Conservation (phyloP, 2,113 vertebrate genomes). For the Hydropotes inermis region DNA sequence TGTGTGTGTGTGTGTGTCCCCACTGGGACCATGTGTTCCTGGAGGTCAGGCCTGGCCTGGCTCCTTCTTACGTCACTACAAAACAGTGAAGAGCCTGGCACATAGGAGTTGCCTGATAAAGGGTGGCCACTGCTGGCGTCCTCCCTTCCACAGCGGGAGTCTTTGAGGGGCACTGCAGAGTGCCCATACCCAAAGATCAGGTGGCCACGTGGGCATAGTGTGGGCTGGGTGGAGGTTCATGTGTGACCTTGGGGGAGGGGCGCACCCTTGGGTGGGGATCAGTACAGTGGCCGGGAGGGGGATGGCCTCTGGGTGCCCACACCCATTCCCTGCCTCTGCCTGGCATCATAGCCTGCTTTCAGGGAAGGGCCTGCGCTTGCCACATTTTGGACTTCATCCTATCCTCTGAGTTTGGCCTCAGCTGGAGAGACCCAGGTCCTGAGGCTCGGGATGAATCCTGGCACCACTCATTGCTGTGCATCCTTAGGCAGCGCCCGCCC, state of each 20-base stretch:
- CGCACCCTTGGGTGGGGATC: not conserved
- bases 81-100: not conserved
- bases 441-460: not conserved
- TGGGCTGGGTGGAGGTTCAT: not conserved
- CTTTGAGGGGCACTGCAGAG: not conserved
- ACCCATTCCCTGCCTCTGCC: too few relatives aligned
- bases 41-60: not conserved
- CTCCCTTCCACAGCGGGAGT: fast-evolving
- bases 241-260: not conserved
- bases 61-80: fast-evolving
- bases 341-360: not conserved
- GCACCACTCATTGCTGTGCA: not conserved
- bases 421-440: not conserved
- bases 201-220: not conserved
- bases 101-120: not conserved
- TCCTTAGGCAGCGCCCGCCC: not conserved
- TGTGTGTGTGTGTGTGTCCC: not conserved
- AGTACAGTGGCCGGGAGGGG: not conserved
- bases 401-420: not conserved
- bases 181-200: not conserved
- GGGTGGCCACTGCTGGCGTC: not conserved
- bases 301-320: too few relatives aligned
- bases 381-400: not conserved
- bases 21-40: not conserved
- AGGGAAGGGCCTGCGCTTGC: not conserved